Conservation (phyloP, 2,797 vertebrate genomes). For the Cossypha polioptera region DNA sequence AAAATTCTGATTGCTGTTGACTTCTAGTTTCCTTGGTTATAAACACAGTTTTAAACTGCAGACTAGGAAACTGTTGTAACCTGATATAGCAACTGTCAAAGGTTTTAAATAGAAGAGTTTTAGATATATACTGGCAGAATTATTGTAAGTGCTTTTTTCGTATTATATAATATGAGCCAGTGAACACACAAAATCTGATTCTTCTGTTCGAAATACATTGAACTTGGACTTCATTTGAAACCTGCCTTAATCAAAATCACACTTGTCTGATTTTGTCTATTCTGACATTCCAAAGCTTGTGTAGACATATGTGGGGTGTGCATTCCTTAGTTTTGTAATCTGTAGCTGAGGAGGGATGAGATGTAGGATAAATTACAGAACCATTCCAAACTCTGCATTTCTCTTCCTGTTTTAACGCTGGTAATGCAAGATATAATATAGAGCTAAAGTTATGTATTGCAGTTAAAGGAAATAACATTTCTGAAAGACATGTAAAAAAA, state of each 20-base stretch:
- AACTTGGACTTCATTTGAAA: neutral
- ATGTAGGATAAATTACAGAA: neutral
- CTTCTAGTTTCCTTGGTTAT: slow-evolving; percentile 1
- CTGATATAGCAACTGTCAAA: neutral
- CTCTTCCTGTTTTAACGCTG: neutral
- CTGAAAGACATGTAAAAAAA: neutral
- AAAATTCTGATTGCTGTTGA: neutral
- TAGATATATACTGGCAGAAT: neutral
- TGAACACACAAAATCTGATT: neutral
- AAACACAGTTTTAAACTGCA: neutral
- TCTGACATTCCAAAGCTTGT: neutral
- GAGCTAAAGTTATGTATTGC: neutral
- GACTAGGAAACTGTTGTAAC: neutral
- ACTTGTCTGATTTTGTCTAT: neutral
- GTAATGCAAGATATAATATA: neutral
- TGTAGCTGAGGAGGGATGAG: neutral
- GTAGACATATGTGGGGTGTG: neutral
- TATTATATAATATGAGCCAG: neutral
- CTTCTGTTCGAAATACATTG: neutral
- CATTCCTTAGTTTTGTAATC: neutral
- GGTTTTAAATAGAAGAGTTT: neutral
- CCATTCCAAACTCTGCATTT: neutral
- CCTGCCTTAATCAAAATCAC: neutral
- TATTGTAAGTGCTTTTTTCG: neutral
- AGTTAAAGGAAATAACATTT: neutral